phyloP scores from a whole-genome alignment of 2,113 vertebrate genomes.

The Zosterops borbonicus region DNA sequence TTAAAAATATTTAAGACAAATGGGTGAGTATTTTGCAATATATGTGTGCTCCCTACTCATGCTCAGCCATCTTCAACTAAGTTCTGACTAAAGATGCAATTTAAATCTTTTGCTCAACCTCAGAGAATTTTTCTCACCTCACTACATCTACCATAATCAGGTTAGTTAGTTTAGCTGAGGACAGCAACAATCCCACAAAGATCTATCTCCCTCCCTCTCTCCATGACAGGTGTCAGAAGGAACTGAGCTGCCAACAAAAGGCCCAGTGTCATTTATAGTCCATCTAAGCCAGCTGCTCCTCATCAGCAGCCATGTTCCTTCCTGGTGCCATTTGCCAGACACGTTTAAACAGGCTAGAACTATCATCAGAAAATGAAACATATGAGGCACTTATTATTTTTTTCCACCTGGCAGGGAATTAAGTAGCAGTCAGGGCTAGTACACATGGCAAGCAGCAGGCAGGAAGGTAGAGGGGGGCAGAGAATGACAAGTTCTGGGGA shows the following conservation, averaged over 20 bases:
- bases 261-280: neutral
- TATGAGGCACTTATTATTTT: neutral
- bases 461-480: neutral
- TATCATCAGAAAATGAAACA: neutral
- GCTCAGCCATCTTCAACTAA: neutral
- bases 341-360: neutral
- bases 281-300: conserved; percentile 29
- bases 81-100: neutral
- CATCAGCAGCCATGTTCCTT: neutral
- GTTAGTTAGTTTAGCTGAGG: neutral
- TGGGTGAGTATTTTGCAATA: neutral
- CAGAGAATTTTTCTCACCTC: neutral
- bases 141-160: neutral
- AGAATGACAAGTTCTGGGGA: neutral
- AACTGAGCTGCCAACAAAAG: conserved; percentile 42
- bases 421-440: neutral
- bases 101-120: neutral
- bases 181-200: neutral
- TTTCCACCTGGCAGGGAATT: neutral
- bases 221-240: conserved; percentile 41
- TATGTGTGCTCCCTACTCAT: neutral
- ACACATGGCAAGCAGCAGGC: neutral
- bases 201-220: neutral
- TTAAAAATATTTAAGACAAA: neutral
- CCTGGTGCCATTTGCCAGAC: neutral